These are phyloP conservation scores for Sphaeramia orbicularis DNA, from an alignment of 2,797 vertebrate species.

Conservation along the genomic window DNA sequence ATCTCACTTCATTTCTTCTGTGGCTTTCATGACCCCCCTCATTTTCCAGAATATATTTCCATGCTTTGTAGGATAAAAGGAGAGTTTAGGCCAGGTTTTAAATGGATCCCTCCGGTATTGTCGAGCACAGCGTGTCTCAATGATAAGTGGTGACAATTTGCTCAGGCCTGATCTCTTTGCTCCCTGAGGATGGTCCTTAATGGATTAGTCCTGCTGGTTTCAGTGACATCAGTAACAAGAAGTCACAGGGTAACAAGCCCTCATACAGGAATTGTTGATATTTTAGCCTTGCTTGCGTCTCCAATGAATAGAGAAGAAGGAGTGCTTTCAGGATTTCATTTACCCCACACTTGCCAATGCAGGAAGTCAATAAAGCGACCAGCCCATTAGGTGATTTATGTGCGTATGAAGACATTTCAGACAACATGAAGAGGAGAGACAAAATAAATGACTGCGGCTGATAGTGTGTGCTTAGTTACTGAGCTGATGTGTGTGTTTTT, in stretches of 20 bases:
- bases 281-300: not conserved
- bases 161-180: constrained; percentile 45
- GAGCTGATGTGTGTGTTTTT: not conserved
- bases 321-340: constrained; percentile 10
- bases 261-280: constrained; percentile 15
- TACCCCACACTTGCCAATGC: constrained; percentile 1
- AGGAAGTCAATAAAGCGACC: constrained; percentile 4
- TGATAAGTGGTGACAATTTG: constrained; percentile 66
- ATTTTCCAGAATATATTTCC: constrained; percentile 9
- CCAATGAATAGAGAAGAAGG: constrained; percentile 1
- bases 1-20: not conserved
- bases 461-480: not conserved
- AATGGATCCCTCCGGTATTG: constrained; percentile 54
- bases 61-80: constrained; percentile 32
- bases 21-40: not conserved
- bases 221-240: constrained; percentile 45
- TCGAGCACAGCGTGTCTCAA: constrained; percentile 44
- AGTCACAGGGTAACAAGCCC: constrained; percentile 33
- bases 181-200: constrained; percentile 50
- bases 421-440: constrained; percentile 9
- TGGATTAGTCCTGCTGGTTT: constrained; percentile 62
- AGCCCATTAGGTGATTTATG: constrained; percentile 12
- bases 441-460: constrained; percentile 16
- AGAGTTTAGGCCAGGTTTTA: constrained; percentile 37
- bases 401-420: not conserved